Percentiles rank a stretch among this genome's conserved stretches.
Evolutionary conservation across 2,113 vertebrate species (phyloP).

Genomic region (Nothobranchius kuhntae): DNA sequence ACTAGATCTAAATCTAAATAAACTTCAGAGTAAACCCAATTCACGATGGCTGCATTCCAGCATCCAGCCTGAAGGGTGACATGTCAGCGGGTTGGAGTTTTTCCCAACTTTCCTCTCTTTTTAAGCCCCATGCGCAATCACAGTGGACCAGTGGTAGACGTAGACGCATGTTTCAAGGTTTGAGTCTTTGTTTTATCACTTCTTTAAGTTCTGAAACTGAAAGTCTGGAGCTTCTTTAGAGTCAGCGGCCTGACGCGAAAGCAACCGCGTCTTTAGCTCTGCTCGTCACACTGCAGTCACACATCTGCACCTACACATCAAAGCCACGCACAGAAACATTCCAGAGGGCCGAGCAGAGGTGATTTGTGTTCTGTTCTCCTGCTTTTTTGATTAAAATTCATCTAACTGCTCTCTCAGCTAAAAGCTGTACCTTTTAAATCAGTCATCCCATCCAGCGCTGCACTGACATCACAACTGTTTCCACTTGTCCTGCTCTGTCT

Average conservation of each 20-base stretch:
- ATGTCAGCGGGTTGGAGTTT: too few relatives aligned
- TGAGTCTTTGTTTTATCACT: constrained; percentile 15
- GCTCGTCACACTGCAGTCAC: constrained; percentile 65
- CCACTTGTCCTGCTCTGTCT: constrained; percentile 48
- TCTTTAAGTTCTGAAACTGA: constrained; percentile 33
- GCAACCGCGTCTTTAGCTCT: constrained; percentile 62
- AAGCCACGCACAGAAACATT: constrained; percentile 75
- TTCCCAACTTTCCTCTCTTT: too few relatives aligned
- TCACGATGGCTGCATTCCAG: too few relatives aligned
- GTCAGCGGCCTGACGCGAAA: constrained; percentile 63
- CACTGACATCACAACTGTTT: constrained; percentile 73
- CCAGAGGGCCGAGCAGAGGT: constrained; percentile 73
- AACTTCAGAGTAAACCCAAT: too few relatives aligned
- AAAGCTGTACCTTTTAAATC: constrained; percentile 80
- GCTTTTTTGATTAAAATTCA: constrained; percentile 81
- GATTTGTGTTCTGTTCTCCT: constrained; percentile 80
- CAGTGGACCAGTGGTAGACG: background rate
- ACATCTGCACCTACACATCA: constrained; percentile 83
- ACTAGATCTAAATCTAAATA: too few relatives aligned
- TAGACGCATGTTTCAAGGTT: constrained; percentile 14
- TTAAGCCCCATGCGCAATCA: background rate
- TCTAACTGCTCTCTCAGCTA: constrained; percentile 75
- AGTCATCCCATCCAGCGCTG: constrained; percentile 70
- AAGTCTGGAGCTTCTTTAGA: constrained; percentile 4
- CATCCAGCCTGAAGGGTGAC: too few relatives aligned